Percentiles rank a stretch among this genome's conserved stretches.
phyloP scores from a whole-genome alignment of 2,113 vertebrate genomes.

The Ailuropoda melanoleuca region DNA sequence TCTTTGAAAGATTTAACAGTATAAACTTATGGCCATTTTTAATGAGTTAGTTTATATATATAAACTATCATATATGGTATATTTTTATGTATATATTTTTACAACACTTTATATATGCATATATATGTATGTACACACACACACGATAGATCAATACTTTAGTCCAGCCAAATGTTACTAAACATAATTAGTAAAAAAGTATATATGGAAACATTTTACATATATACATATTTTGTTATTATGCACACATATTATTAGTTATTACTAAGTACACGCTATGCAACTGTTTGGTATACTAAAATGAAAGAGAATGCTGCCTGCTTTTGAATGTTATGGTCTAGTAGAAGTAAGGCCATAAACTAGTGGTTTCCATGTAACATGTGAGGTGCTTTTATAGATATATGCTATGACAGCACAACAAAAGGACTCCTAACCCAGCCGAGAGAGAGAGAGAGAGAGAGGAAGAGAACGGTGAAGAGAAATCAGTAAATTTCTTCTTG shows the following conservation, averaged over 20 bases:
- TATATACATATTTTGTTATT: neutral
- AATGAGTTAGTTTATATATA: neutral
- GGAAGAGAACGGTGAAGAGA: neutral
- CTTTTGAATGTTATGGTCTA: neutral
- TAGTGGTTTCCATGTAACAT: neutral
- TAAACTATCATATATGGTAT: neutral
- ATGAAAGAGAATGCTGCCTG: neutral
- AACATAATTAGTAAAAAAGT: neutral
- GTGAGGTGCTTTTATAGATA: neutral
- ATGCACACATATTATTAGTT: neutral
- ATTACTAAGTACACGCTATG: neutral
- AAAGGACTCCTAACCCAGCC: neutral
- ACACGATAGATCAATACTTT: neutral
- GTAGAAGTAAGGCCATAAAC: neutral
- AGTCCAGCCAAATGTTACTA: neutral
- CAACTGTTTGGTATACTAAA: neutral
- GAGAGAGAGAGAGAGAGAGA: neutral
- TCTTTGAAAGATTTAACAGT: constrained; percentile 29
- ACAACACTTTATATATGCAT: neutral
- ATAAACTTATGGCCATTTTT: constrained; percentile 5
- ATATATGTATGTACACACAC: neutral
- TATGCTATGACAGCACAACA: neutral
- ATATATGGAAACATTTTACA: neutral
- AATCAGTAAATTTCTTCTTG: neutral
- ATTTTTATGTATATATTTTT: neutral